These are phyloP conservation scores for Pteronotus mesoamericanus DNA, from an alignment of 2,797 vertebrate species.

Conservation along the genomic window DNA sequence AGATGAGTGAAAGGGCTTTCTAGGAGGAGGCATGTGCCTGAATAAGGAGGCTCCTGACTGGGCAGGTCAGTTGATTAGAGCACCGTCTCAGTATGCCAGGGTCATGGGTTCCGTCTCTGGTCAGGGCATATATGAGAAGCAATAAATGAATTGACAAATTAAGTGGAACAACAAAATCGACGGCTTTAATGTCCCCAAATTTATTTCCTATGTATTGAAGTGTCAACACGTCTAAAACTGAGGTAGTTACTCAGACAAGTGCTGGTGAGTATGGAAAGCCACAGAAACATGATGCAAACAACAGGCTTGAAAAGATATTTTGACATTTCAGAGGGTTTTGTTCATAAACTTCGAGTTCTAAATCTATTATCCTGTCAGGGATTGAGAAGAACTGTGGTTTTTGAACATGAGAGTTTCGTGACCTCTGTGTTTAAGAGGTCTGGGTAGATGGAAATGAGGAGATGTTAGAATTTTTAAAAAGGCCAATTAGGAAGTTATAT, in stretches of 20 bases:
- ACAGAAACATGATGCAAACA: background rate
- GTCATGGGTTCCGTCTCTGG: background rate
- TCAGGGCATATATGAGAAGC: background rate
- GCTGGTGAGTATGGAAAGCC: background rate
- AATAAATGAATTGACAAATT: background rate
- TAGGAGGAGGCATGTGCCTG: background rate
- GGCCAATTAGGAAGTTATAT: background rate
- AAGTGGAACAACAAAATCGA: background rate
- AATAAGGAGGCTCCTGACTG: background rate
- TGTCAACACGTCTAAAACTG: background rate
- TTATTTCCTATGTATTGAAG: background rate
- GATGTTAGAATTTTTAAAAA: background rate
- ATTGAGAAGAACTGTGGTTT: background rate
- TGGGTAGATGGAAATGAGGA: background rate
- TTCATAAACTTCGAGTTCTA: slow-evolving; percentile 7
- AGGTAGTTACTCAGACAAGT: background rate
- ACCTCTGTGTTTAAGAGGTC: background rate
- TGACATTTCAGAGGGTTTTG: background rate
- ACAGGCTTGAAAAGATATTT: slow-evolving; percentile 9
- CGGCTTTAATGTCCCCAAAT: background rate
- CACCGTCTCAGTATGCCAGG: too few species aligned
- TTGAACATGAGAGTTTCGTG: background rate
- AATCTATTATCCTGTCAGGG: background rate
- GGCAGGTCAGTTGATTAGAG: too few species aligned
- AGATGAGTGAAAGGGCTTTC: background rate